phyloP scores from a whole-genome alignment of 2,888 invertebrate species.

The Agrenia bidenticulata region DNA sequence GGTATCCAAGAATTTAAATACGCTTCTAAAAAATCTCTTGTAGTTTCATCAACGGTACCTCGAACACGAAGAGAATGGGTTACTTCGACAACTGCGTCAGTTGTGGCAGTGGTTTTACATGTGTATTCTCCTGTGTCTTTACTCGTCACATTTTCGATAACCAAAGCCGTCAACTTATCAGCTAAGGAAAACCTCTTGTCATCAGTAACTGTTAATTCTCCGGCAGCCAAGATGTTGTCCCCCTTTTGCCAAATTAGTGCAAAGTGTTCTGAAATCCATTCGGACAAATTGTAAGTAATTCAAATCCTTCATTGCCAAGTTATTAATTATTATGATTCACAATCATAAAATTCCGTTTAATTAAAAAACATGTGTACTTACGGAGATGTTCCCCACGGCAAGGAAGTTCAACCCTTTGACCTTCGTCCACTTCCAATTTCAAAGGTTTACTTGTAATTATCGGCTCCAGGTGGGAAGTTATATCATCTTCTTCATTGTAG shows the following conservation, averaged over 20 bases:
- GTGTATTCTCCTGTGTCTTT: constrained; percentile 36
- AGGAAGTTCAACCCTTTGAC: constrained; percentile 28
- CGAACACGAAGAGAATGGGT: constrained; percentile 34
- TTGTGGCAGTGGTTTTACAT: constrained; percentile 21
- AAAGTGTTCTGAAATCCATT: constrained; percentile 34
- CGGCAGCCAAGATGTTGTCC: constrained; percentile 25
- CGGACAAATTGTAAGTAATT: too few species aligned
- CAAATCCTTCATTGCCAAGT: constrained; percentile 1
- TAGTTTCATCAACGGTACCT: constrained; percentile 30
- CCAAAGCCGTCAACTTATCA: constrained; percentile 15
- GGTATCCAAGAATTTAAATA: constrained; percentile 6
- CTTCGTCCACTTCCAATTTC: constrained; percentile 24
- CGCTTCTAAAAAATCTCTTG: neutral
- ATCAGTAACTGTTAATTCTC: constrained; percentile 16
- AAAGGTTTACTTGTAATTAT: constrained; percentile 27
- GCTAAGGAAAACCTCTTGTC: constrained; percentile 26
- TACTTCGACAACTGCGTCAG: constrained; percentile 12
- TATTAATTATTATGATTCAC: neutral
- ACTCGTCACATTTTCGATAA: constrained; percentile 32
- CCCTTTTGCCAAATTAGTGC: constrained; percentile 30
- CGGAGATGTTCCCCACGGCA: constrained; percentile 37
- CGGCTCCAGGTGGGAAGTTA: constrained; percentile 26
- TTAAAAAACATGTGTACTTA: constrained; percentile 22
- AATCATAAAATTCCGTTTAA: constrained; percentile 5
- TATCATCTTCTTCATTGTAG: constrained; percentile 27